phyloP scores from a whole-genome alignment of 2,113 vertebrate genomes.

The Muntiacus reevesi region DNA sequence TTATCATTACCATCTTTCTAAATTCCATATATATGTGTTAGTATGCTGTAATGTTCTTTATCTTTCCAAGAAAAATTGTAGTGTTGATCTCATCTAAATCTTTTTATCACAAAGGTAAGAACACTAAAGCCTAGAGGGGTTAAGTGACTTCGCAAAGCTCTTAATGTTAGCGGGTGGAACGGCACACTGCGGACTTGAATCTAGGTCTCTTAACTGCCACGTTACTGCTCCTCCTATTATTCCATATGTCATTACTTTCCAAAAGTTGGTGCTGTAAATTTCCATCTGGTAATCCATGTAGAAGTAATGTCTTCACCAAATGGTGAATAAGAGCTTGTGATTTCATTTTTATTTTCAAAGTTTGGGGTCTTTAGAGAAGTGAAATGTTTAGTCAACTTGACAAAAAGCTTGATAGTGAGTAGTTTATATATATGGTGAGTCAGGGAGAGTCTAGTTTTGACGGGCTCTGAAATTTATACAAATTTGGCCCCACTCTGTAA shows the following conservation, averaged over 20 bases:
- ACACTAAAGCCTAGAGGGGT: background rate
- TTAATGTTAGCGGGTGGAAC: background rate
- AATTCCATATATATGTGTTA: too few relatives aligned
- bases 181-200: background rate
- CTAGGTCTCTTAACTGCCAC: background rate
- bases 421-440: background rate
- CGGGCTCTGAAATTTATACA: background rate
- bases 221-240: background rate
- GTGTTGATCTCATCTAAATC: background rate
- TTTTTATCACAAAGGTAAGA: background rate
- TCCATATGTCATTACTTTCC: background rate
- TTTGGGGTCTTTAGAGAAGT: background rate
- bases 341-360: conserved; percentile 30
- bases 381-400: conserved; percentile 34
- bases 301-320: background rate
- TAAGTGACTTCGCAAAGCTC: background rate
- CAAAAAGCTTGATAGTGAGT: background rate
- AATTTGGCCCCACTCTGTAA: conserved; percentile 16
- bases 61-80: background rate
- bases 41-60: too few relatives aligned
- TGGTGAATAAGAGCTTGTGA: background rate
- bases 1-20: too few relatives aligned
- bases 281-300: background rate
- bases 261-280: background rate
- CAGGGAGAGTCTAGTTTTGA: background rate